phyloP scores from a whole-genome alignment of 2,888 invertebrate genomes.

The Ochlodes sylvanus region DNA sequence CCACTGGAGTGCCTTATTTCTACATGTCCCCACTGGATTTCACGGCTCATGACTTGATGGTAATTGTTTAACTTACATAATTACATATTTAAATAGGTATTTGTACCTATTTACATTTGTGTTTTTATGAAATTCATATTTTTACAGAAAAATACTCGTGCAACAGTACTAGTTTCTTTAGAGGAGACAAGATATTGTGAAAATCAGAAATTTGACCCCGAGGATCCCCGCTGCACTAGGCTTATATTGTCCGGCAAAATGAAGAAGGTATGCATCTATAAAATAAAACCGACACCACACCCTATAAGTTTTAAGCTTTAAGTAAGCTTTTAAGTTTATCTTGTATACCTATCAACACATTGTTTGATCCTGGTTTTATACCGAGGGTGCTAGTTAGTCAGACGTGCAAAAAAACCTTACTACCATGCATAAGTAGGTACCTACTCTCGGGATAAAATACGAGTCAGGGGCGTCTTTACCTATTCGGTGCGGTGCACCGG shows the following conservation, averaged over 20 bases:
- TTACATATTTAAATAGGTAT: neutral
- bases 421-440: too few relatives aligned
- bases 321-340: too few relatives aligned
- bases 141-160: slow-evolving; percentile 85
- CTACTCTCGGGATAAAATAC: too few relatives aligned
- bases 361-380: too few relatives aligned
- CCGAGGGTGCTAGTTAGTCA: too few relatives aligned
- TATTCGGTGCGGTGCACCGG: too few relatives aligned
- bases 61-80: slow-evolving; percentile 59
- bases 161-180: slow-evolving; percentile 88
- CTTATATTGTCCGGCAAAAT: slow-evolving; percentile 89
- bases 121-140: neutral
- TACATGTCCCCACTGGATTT: slow-evolving; percentile 90
- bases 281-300: neutral
- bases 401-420: too few relatives aligned
- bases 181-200: slow-evolving; percentile 89
- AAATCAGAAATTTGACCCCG: slow-evolving; percentile 86
- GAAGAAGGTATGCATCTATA: slow-evolving; percentile 76
- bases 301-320: too few relatives aligned
- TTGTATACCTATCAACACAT: neutral
- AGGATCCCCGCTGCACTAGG: slow-evolving; percentile 91
- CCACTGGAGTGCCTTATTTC: slow-evolving; percentile 90
- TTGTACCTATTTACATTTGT: neutral
- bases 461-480: too few relatives aligned
- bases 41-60: slow-evolving; percentile 87